Conservation (phyloP, 2,888 invertebrate genomes). For the Antheraea yamamai region DNA sequence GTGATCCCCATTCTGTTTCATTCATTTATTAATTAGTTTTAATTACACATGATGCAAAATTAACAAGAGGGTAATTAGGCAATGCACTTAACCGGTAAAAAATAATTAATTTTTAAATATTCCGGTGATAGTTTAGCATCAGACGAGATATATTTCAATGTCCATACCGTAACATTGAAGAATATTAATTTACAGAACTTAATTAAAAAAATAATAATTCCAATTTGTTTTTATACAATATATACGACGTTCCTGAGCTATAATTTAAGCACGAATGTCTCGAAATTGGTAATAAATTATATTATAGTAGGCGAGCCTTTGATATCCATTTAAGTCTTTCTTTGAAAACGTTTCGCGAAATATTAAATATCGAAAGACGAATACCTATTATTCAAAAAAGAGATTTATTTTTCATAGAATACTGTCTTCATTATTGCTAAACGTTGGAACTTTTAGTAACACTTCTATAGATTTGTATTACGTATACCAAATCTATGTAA, state of each 20-base stretch:
- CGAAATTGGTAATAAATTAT: conserved; percentile 39
- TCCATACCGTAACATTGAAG: neutral
- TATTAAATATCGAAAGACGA: conserved; percentile 21
- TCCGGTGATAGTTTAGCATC: neutral
- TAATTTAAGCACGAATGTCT: conserved; percentile 37
- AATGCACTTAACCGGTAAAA: neutral
- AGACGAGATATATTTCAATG: neutral
- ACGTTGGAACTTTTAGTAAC: too few species aligned
- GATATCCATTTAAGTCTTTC: conserved; percentile 18
- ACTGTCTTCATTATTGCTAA: neutral
- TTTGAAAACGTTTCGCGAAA: conserved; percentile 17
- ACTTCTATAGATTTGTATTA: too few species aligned
- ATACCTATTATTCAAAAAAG: neutral
- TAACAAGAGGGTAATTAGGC: too few species aligned
- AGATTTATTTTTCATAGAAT: neutral
- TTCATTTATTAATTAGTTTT: too few species aligned
- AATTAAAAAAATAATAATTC: conserved; percentile 24
- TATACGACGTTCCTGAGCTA: conserved; percentile 28
- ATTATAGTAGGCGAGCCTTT: conserved; percentile 32
- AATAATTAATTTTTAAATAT: neutral
- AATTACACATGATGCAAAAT: too few species aligned
- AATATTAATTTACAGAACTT: neutral
- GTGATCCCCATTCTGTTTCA: too few species aligned
- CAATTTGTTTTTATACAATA: conserved; percentile 32
- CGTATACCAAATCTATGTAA: too few species aligned